Evolutionary conservation across 2,797 vertebrate genomes (phyloP).

Genomic region (Xiphophorus birchmanni): DNA sequence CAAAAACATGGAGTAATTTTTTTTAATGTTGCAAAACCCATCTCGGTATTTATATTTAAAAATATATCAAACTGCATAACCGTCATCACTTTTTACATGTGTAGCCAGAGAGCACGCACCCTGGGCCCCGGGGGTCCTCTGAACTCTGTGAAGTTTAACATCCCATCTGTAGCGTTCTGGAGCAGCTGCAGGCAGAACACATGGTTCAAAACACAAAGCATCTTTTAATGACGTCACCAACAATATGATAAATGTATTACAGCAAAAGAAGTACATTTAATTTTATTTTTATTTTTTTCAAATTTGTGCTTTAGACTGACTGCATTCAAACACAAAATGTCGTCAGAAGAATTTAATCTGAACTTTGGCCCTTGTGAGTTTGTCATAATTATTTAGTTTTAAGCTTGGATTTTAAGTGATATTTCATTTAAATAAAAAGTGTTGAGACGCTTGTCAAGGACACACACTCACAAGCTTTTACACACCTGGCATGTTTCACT

Average conservation of each 20-base stretch:
- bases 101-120: slow-evolving; percentile 72
- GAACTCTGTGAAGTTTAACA: slow-evolving; percentile 83
- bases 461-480: no score
- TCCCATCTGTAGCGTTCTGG: slow-evolving; percentile 80
- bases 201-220: neutral
- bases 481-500: no score
- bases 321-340: neutral
- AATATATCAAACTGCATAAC: neutral
- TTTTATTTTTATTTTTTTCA: no score
- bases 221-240: neutral
- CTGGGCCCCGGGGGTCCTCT: slow-evolving; percentile 80
- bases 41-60: neutral
- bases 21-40: neutral
- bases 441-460: no score
- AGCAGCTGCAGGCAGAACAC: slow-evolving; percentile 76
- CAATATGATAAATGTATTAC: neutral
- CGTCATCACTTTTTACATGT: neutral
- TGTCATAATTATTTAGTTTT: neutral
- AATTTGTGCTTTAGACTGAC: neutral
- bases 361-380: neutral
- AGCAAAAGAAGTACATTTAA: neutral
- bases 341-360: neutral
- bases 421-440: neutral
- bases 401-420: neutral
- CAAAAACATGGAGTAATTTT: neutral